These are phyloP conservation scores for Rhinoraja longicauda DNA, from an alignment of 2,797 vertebrate genomes.

Conservation along the genomic window DNA sequence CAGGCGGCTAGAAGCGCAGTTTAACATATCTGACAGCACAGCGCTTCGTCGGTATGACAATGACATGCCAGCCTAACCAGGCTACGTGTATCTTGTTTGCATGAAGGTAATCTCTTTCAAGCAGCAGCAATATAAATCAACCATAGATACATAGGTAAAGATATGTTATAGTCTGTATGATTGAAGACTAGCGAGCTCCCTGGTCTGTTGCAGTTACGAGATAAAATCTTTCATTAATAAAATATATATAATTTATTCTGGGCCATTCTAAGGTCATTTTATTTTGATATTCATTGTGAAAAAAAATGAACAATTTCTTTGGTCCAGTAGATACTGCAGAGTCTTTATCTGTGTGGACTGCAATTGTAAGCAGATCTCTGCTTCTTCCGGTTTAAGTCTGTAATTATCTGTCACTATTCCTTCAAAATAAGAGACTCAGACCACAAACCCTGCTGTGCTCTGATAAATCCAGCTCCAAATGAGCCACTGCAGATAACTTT, in stretches of 20 bases:
- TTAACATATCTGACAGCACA: not conserved
- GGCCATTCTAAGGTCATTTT: not conserved
- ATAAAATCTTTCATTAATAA: conserved; percentile 4
- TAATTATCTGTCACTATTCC: not conserved
- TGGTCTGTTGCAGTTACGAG: not conserved
- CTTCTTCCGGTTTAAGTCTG: not conserved
- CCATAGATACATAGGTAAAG: not conserved
- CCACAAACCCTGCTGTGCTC: not conserved
- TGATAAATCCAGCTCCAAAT: not conserved
- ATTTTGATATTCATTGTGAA: not conserved
- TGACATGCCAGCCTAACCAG: not conserved
- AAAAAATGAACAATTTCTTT: not conserved
- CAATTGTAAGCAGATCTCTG: conserved; percentile 22
- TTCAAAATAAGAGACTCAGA: conserved; percentile 27
- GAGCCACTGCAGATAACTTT: not conserved
- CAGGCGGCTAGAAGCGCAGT: not conserved
- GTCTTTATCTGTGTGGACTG: not conserved
- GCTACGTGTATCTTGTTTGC: not conserved
- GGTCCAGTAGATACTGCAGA: not conserved
- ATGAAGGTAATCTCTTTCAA: not conserved
- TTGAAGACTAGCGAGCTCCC: not conserved
- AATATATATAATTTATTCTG: too few species aligned
- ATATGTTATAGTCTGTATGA: not conserved
- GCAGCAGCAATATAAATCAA: not conserved
- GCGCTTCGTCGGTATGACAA: not conserved